These are phyloP conservation scores for Aythya baeri DNA, from an alignment of 2,113 vertebrate species.

Conservation along the genomic window DNA sequence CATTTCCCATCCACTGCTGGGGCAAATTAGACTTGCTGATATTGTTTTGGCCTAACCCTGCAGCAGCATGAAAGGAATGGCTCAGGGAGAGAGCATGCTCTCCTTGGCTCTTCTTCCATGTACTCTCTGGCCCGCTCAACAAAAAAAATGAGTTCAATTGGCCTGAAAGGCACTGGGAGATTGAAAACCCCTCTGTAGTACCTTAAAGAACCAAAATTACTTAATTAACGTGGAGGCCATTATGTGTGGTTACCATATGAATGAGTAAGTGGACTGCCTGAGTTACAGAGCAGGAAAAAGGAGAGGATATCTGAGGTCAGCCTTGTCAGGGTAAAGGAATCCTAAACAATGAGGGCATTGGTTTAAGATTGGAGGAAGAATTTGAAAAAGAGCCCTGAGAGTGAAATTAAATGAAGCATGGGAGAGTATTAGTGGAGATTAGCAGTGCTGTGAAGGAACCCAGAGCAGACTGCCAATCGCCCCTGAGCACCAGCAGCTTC, in stretches of 20 bases:
- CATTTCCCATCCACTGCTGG: slow-evolving; percentile 68
- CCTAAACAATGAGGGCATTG: slow-evolving; percentile 83
- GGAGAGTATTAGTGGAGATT: slow-evolving; percentile 74
- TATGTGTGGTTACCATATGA: slow-evolving; percentile 87
- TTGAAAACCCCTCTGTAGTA: slow-evolving; percentile 62
- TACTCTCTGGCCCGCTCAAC: slow-evolving; percentile 34
- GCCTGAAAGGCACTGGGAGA: slow-evolving; percentile 54
- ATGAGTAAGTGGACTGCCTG: slow-evolving; percentile 78
- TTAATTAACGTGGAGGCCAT: slow-evolving; percentile 83
- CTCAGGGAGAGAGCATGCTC: slow-evolving; percentile 47
- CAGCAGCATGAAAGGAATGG: slow-evolving; percentile 60
- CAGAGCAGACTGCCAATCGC: slow-evolving; percentile 62
- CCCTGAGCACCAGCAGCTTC: slow-evolving; percentile 62
- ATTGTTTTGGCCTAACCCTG: slow-evolving; percentile 64
- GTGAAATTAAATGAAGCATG: slow-evolving; percentile 79
- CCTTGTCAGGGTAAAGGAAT: slow-evolving; percentile 83
- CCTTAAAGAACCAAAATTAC: slow-evolving; percentile 69
- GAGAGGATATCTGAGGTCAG: slow-evolving; percentile 83
- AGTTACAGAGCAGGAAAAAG: slow-evolving; percentile 80
- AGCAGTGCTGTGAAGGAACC: slow-evolving; percentile 65
- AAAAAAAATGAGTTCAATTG: slow-evolving; percentile 58
- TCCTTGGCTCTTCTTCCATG: slow-evolving; percentile 62
- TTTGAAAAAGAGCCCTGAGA: slow-evolving; percentile 67
- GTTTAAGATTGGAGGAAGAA: slow-evolving; percentile 72
- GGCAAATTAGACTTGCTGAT: slow-evolving; percentile 76